These are phyloP conservation scores for Parnassius apollo DNA, from an alignment of 2,888 invertebrate species.

Conservation along the genomic window DNA sequence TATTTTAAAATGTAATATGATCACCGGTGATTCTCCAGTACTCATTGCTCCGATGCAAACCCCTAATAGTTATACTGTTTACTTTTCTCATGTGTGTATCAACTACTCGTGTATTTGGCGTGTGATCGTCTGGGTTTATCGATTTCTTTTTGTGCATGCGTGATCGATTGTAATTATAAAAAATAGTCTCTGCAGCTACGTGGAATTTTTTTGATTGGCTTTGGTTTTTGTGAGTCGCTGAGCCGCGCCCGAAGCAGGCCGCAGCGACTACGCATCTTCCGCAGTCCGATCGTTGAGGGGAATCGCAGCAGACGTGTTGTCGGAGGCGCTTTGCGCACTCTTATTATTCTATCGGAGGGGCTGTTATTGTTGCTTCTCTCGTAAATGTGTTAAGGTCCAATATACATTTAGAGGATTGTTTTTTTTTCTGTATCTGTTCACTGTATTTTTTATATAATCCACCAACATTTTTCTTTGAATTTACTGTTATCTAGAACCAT, in stretches of 20 bases:
- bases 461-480: slow-evolving; percentile 57
- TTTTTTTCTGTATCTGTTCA: slow-evolving; percentile 48
- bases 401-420: slow-evolving; percentile 49
- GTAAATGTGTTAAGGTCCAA: slow-evolving; percentile 55
- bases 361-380: slow-evolving; percentile 65
- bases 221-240: slow-evolving; percentile 17
- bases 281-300: slow-evolving; percentile 24
- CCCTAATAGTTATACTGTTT: slow-evolving; percentile 53
- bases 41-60: too few relatives aligned
- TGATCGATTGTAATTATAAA: slow-evolving; percentile 6
- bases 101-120: slow-evolving; percentile 64
- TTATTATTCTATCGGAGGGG: slow-evolving; percentile 42
- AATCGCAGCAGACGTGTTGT: slow-evolving; percentile 28
- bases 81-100: slow-evolving; percentile 69
- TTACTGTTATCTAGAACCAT: slow-evolving; percentile 74
- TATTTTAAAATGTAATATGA: too few relatives aligned
- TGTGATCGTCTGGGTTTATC: slow-evolving; percentile 59
- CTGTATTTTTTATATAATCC: slow-evolving; percentile 47
- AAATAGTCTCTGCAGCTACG: neutral
- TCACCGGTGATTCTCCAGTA: too few relatives aligned
- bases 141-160: slow-evolving; percentile 46
- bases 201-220: slow-evolving; percentile 5
- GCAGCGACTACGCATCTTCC: slow-evolving; percentile 18
- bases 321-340: slow-evolving; percentile 27
- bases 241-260: slow-evolving; percentile 4